Evolutionary conservation across 2,113 vertebrate species (phyloP), one percentile per base, ranked within the genome.

Genomic region (Chionis minor): DNA sequence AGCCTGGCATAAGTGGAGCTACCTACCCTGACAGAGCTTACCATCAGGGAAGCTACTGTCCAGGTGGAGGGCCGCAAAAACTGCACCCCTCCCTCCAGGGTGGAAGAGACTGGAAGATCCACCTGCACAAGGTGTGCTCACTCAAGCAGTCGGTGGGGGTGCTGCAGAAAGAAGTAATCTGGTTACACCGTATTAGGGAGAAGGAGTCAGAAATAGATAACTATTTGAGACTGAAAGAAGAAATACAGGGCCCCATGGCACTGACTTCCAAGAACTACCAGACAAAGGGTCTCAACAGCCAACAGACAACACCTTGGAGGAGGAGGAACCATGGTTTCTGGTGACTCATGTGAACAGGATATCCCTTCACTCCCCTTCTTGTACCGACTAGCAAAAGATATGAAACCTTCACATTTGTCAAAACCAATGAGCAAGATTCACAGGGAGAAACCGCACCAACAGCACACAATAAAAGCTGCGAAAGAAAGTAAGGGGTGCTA

Each of bases 81-180:
- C 10, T 52, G 6, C 9, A 12, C 32, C 11, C 9, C 5, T 45
- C 5, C 9, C 40, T 56, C 14, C 12, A 52, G 3, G 10, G 6
- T 45, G 26, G 38, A 35, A 10, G 9, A 87, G 5, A 6, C 16
- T 38, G 8, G 27, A 45, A 84, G 30, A 77, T 49, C 9, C 8
- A 86, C 9, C 20, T 55, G 12, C 15, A 27, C 4, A 30, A 56
- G 24, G 0, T 59, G 6, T 40, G 1, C 1, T 72, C 3, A 27
- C 3, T 66, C 8, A 38, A 45, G 32, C 23, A 47, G 12, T n/a
- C 16, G 40, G 10, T 42, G 5, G 22, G 61, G 32, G 3, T 55
- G 5, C 7, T 74, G 28, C 55, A 88, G 80, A 33, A 61, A 11
- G 17, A 79, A 82, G 9, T 14, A 30, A 35, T 44, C 8, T 35